Percentiles rank a stretch among this genome's conserved stretches.
These are phyloP conservation scores for Aphodius granarius DNA, from an alignment of 2,888 invertebrate genomes.

Conservation along the genomic window DNA sequence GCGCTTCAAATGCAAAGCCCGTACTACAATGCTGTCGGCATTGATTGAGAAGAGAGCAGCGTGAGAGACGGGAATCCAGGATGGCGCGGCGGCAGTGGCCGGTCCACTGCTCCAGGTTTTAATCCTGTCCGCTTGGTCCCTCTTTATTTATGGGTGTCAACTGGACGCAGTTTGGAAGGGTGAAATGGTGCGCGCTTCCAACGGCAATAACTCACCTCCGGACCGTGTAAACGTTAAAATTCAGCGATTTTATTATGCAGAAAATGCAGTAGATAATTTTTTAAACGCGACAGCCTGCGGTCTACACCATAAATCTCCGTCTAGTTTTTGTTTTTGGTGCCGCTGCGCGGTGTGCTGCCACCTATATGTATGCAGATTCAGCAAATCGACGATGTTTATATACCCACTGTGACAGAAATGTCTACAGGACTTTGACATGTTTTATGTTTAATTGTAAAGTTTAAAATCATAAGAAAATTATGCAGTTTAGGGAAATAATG, in stretches of 20 bases:
- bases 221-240: constrained; percentile 37
- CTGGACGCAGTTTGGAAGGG: constrained; percentile 37
- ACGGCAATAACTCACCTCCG: constrained; percentile 35
- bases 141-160: constrained; percentile 39
- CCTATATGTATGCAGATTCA: background rate
- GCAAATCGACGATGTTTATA: background rate
- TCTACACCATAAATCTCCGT: constrained; percentile 22
- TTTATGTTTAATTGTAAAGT: too few relatives aligned
- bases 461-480: too few relatives aligned
- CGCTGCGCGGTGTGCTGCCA: background rate
- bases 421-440: background rate
- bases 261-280: constrained; percentile 37
- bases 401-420: background rate
- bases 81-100: background rate
- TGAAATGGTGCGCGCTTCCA: constrained; percentile 38
- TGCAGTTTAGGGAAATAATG: too few relatives aligned
- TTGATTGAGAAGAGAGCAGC: constrained; percentile 12
- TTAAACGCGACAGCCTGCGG: constrained; percentile 19
- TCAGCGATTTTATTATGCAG: constrained; percentile 40
- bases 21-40: constrained; percentile 9
- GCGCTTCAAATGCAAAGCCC: constrained; percentile 6
- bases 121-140: constrained; percentile 19
- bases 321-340: constrained; percentile 24
- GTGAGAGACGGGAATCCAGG: background rate
- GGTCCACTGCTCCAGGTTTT: constrained; percentile 5